Evolutionary conservation across 2,888 invertebrate genomes (phyloP).

Genomic region (Deroplatys truncata): DNA sequence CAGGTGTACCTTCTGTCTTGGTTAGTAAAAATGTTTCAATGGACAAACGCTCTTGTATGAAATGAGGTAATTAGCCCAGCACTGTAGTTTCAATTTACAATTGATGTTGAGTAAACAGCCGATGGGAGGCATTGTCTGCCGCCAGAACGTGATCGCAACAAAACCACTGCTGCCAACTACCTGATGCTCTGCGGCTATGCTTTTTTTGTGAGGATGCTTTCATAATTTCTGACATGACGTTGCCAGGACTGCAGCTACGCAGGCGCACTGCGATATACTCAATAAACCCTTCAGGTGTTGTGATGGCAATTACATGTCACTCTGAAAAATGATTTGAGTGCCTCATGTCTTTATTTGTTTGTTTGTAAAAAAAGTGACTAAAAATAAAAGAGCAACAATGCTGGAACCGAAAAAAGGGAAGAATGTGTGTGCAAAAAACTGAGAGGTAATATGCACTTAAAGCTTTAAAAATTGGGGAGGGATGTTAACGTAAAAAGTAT

Average conservation of each 20-base stretch:
- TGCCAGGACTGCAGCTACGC: not conserved
- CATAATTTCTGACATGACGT: not conserved
- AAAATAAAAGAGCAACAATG: not conserved
- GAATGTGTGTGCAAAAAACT: too few relatives aligned
- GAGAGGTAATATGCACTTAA: too few relatives aligned
- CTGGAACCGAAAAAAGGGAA: too few relatives aligned
- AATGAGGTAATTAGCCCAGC: slow-evolving; percentile 9
- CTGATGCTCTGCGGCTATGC: not conserved
- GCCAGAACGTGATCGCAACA: not conserved
- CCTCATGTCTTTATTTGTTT: not conserved
- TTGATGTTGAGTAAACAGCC: slow-evolving; percentile 2
- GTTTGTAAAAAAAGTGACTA: not conserved
- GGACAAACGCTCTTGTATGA: slow-evolving; percentile 2
- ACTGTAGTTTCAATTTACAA: slow-evolving; percentile 7
- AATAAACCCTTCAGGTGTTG: not conserved
- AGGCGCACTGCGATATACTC: not conserved
- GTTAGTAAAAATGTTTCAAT: slow-evolving; percentile 8
- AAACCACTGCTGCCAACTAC: not conserved
- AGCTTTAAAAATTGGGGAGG: too few relatives aligned
- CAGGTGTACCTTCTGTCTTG: not conserved
- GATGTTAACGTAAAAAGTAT: too few relatives aligned
- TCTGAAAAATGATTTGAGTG: not conserved
- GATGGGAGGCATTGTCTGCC: not conserved
- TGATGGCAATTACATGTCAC: not conserved
- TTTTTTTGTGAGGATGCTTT: not conserved